These are phyloP conservation scores for Heliconius congener DNA, from an alignment of 1,140 invertebrate species.

Conservation along the genomic window DNA sequence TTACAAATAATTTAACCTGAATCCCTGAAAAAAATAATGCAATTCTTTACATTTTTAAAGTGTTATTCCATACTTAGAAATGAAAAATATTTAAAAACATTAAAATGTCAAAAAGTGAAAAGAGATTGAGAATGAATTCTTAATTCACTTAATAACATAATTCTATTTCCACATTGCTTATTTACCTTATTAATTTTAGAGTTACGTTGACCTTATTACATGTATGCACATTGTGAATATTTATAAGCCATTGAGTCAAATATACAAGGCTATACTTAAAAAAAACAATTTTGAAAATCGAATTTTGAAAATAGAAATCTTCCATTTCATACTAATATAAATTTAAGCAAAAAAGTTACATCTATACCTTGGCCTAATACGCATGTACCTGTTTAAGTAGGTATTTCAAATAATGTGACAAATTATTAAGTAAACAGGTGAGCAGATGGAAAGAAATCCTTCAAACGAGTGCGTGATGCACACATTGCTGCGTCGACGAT, in stretches of 20 bases:
- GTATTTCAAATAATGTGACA: slow-evolving; percentile 57
- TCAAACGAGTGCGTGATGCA: slow-evolving; percentile 47
- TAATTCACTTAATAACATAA: no score
- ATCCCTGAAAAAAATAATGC: no score
- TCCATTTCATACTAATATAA: neutral
- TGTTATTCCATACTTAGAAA: no score
- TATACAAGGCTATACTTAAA: slow-evolving; percentile 26
- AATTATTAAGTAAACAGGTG: slow-evolving; percentile 62
- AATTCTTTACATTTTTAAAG: no score
- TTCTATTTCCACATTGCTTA: no score
- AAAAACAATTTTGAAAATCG: slow-evolving; percentile 26
- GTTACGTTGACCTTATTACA: neutral
- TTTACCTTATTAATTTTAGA: neutral
- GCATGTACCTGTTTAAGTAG: slow-evolving; percentile 30
- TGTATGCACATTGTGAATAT: neutral
- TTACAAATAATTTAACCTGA: no score
- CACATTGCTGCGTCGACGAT: neutral
- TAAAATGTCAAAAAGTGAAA: no score
- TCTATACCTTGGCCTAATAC: slow-evolving; percentile 38
- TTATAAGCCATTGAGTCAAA: slow-evolving; percentile 11
- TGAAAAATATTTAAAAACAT: no score
- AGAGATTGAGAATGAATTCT: no score
- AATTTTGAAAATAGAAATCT: no score
- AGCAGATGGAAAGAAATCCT: slow-evolving; percentile 53
- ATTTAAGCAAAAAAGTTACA: slow-evolving; percentile 30